Percentiles rank a stretch among this genome's conserved stretches.
Evolutionary conservation across 2,888 invertebrate genomes (phyloP).

Genomic region (Rhynchonema sp.): DNA sequence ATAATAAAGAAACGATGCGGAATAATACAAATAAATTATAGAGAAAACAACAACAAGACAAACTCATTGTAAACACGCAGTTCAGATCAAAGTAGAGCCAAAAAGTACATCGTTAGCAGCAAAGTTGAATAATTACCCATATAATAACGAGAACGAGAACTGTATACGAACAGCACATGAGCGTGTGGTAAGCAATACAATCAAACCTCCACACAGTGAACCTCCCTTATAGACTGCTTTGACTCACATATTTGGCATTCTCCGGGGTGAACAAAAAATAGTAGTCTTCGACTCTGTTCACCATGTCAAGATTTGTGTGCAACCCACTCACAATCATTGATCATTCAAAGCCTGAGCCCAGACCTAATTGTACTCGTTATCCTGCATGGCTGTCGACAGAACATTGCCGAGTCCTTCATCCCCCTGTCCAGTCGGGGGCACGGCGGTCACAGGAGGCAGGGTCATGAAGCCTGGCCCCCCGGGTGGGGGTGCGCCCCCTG

Average conservation of each 20-base stretch:
- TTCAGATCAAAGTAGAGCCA: neutral
- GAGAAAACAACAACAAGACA: neutral
- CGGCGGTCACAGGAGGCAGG: neutral
- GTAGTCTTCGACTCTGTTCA: no score
- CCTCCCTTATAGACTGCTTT: no score
- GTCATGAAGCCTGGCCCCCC: neutral
- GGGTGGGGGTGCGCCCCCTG: neutral
- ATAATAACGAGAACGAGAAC: no score
- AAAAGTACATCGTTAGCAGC: neutral
- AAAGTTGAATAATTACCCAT: no score
- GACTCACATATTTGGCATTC: no score
- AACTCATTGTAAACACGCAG: neutral
- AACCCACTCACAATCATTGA: no score
- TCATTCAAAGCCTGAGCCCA: no score
- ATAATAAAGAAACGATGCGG: neutral
- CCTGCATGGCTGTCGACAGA: neutral
- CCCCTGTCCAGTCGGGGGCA: no score
- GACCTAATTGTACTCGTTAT: no score
- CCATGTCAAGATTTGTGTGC: no score
- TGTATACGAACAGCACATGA: no score
- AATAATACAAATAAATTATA: neutral
- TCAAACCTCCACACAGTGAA: neutral
- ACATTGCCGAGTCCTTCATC: neutral
- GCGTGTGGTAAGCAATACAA: neutral
- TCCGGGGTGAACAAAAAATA: no score